phyloP scores from a whole-genome alignment of 1,140 invertebrate genomes.

The Megalonaias nervosa region DNA sequence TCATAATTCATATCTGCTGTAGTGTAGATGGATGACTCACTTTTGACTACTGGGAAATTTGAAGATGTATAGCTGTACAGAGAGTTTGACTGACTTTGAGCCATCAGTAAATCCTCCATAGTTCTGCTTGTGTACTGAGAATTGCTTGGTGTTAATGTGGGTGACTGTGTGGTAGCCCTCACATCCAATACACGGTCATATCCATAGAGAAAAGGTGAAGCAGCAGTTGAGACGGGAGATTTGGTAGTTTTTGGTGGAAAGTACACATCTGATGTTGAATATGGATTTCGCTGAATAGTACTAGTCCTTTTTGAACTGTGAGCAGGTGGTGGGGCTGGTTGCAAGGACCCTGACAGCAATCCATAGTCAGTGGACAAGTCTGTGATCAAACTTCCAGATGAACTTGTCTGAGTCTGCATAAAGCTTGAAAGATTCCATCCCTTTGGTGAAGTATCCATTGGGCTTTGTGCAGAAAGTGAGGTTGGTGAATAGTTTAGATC shows the following conservation, averaged over 20 bases:
- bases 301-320: conserved; percentile 43
- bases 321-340: conserved; percentile 57
- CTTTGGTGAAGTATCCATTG: conserved; percentile 34
- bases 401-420: conserved; percentile 38
- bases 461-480: conserved; percentile 12
- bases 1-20: conserved; percentile 59
- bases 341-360: not conserved
- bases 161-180: conserved; percentile 13
- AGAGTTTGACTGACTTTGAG: conserved; percentile 23
- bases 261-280: conserved; percentile 29
- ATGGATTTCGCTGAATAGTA: conserved; percentile 31
- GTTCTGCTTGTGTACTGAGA: conserved; percentile 11
- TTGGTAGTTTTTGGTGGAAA: conserved; percentile 21
- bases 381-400: conserved; percentile 36
- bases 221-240: not conserved
- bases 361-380: conserved; percentile 9
- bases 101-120: conserved; percentile 3
- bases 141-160: conserved; percentile 15
- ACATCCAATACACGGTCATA: conserved; percentile 17
- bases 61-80: conserved; percentile 8
- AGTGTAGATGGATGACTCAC: conserved; percentile 35
- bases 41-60: conserved; percentile 16
- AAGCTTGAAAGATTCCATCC: conserved; percentile 55
- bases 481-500: conserved; percentile 1
- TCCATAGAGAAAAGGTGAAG: conserved; percentile 2